These are phyloP conservation scores for Zygaena filipendulae DNA, from an alignment of 2,888 invertebrate genomes.

Conservation along the genomic window DNA sequence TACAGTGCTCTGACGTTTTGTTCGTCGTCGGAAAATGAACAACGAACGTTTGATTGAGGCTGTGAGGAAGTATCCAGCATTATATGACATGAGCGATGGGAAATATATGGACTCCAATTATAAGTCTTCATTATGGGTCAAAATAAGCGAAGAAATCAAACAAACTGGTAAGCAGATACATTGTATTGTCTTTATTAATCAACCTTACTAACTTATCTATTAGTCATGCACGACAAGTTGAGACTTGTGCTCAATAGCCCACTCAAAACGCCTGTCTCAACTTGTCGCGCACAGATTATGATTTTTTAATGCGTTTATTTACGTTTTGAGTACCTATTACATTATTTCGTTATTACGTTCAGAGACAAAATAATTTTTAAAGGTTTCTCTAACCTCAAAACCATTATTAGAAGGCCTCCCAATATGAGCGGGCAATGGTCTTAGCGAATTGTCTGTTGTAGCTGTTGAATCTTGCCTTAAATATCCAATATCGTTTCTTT, in stretches of 20 bases:
- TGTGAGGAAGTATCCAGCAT: constrained; percentile 12
- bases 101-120: constrained; percentile 10
- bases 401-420: constrained; percentile 10
- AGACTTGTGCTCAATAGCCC: constrained; percentile 11
- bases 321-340: constrained; percentile 12
- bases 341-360: constrained; percentile 10
- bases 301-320: constrained; percentile 10
- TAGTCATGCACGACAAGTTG: constrained; percentile 10
- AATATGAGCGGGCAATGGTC: constrained; percentile 11
- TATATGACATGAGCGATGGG: constrained; percentile 13
- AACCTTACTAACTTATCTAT: constrained; percentile 8
- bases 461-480: constrained; percentile 10
- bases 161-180: constrained; percentile 13
- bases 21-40: constrained; percentile 11
- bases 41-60: constrained; percentile 13
- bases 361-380: constrained; percentile 7
- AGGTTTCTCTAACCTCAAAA: constrained; percentile 8
- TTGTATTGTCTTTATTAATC: constrained; percentile 7
- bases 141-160: constrained; percentile 14
- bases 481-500: constrained; percentile 10
- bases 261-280: constrained; percentile 9
- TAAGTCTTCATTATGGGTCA: constrained; percentile 13
- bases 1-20: constrained; percentile 14
- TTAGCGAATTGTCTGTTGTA: constrained; percentile 10
- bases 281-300: constrained; percentile 10